Evolutionary conservation across 2,113 vertebrate genomes (phyloP).

Genomic region (Labrus mixtus): DNA sequence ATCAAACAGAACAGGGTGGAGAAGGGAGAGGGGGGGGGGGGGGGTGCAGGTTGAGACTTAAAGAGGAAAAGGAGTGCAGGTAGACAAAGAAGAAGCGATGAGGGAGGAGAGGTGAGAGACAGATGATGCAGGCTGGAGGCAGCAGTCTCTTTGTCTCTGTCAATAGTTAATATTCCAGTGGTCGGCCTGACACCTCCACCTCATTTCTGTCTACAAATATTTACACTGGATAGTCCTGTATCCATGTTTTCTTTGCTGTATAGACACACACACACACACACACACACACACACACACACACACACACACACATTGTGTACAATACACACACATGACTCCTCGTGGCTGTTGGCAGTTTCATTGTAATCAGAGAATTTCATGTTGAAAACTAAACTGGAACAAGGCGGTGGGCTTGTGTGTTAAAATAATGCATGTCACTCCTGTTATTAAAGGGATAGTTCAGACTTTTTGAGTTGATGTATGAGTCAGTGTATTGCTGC

Average conservation of each 20-base stretch:
- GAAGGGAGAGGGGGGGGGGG: background rate
- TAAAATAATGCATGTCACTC: background rate
- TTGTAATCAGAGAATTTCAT: background rate
- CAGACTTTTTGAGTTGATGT: background rate
- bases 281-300: slow-evolving; percentile 15
- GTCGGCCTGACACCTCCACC: slow-evolving; percentile 39
- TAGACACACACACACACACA: slow-evolving; percentile 13
- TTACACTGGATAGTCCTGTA: slow-evolving; percentile 68
- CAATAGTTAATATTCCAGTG: slow-evolving; percentile 71
- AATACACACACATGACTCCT: slow-evolving; percentile 22
- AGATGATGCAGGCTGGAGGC: slow-evolving; percentile 15
- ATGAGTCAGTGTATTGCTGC: background rate
- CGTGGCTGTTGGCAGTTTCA: background rate
- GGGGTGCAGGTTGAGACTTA: slow-evolving; percentile 4
- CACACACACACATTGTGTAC: slow-evolving; percentile 8
- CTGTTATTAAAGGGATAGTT: background rate
- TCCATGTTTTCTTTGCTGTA: slow-evolving; percentile 55
- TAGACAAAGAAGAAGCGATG: slow-evolving; percentile 11
- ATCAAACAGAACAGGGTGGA: slow-evolving; percentile 27
- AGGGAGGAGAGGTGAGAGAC: slow-evolving; percentile 4
- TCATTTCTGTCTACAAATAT: slow-evolving; percentile 77
- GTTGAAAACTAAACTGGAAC: background rate
- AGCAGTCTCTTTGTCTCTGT: slow-evolving; percentile 52
- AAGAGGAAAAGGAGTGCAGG: slow-evolving; percentile 4
- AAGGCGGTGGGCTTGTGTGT: background rate